phyloP scores from a whole-genome alignment of 2,888 invertebrate genomes.

The Itoplectis maculator region DNA sequence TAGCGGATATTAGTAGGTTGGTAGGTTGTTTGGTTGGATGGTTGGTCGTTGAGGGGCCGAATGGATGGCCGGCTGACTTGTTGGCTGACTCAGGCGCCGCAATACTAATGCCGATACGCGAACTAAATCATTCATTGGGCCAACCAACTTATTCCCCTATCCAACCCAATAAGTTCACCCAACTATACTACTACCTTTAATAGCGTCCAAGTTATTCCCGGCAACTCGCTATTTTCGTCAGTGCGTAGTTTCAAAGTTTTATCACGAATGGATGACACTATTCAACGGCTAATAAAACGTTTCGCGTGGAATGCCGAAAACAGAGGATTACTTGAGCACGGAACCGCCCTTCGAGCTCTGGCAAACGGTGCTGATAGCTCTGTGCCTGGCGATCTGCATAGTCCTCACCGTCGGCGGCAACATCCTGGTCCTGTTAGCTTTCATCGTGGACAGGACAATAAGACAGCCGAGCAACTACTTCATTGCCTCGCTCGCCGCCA shows the following conservation, averaged over 20 bases:
- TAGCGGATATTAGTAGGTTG: too few relatives aligned
- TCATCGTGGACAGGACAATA: constrained; percentile 96
- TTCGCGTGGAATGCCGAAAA: constrained; percentile 2
- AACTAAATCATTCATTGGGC: too few relatives aligned
- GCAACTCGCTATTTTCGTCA: too few relatives aligned
- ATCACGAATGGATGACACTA: not conserved
- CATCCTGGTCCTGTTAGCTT: constrained; percentile 96
- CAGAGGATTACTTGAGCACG: constrained; percentile 84
- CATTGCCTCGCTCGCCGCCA: constrained; percentile 98
- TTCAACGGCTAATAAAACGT: not conserved
- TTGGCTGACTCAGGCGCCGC: too few relatives aligned
- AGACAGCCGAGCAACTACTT: constrained; percentile 99
- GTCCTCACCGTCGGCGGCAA: constrained; percentile 97
- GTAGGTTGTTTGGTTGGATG: too few relatives aligned
- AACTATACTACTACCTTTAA: too few relatives aligned
- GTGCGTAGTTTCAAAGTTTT: not conserved
- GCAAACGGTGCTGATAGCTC: constrained; percentile 95
- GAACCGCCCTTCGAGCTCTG: constrained; percentile 95
- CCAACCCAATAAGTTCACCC: too few relatives aligned
- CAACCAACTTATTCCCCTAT: too few relatives aligned
- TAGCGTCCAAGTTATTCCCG: too few relatives aligned
- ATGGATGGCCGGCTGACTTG: too few relatives aligned
- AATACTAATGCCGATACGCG: too few relatives aligned
- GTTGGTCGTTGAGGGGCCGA: too few relatives aligned
- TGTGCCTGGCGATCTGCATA: constrained; percentile 94